Base-by-base conservation (phyloP, 2,888 invertebrate genomes). In the Cerceris rybyensis region DNA sequence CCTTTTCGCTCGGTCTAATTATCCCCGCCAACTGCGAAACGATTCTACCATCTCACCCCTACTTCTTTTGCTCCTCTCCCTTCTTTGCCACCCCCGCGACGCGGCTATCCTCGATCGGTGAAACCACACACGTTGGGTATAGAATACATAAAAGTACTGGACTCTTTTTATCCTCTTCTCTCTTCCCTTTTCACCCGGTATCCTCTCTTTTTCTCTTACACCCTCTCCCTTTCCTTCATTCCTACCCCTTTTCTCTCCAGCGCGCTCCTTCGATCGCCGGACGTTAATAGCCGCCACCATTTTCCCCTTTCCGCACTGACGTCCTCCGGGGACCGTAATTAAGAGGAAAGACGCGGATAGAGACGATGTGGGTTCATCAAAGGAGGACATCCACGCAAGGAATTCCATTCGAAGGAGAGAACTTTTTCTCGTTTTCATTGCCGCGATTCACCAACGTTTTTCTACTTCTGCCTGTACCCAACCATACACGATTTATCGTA, bases 1-100 rank as follows among this genome's bases (percentile, higher is more conserved):
- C 86, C 81, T 85, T 81, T 68, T 70, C 83, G 76, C 86, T 82
- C 77, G 76, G 86, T 87, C 88, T 88, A 89, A 89, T 90, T 90
- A 89, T 86, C 88, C 88, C 87, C 86, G 78, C 88, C 81, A 73
- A 58, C 75, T 60, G 69, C 65, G 52, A 57, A 61, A 54, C 63
- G 65, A 46, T 79, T 77, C 74, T 60, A 75, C 86, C 71, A 76
- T 69, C 64, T 42, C 54, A 59, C 46, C 39, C n/a, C 14, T 17
- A 42, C 28, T 7, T 14, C 61, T 17, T 28, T 16, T 14, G 52
- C 55, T 50, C 52, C 42, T 39, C 54, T 8, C 52, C 17, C 50
- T 65, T 28, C 39, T 39, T 42, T 43, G 50, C 76, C 72, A 69
- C 69, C 69, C 69, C 70, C 55, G 17, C 57, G 54, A 68, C 80